Evolutionary conservation across 2,888 invertebrate genomes (phyloP), one percentile per base, ranked within the genome.

Genomic region (Drosophila incognita): DNA sequence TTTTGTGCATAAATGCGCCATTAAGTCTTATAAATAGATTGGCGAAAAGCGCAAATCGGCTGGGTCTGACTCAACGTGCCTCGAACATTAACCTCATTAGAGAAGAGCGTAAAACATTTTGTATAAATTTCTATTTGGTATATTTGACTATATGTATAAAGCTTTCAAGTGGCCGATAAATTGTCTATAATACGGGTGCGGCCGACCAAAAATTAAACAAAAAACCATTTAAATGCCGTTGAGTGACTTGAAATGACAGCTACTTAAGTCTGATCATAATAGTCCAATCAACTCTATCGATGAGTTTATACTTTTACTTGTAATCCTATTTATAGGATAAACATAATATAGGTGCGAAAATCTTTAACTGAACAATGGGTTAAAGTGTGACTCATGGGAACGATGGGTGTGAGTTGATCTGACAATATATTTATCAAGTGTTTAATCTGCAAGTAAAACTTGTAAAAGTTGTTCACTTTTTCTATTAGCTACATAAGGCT

Each of bases 1-100:
- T 89, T 89, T 87, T 76, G 84, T 90, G 84, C 88, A 89, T 27
- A 87, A 86, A 87, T 89, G 88, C 88, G 90, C 90, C 88, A 90
- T 89, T 87, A 87, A 87, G 73, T 74, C 57, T 35, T 89, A 87
- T 76, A 82, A 89, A 87, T 89, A 86, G 89, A 89, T 60, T 48
- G 69, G 35, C 74, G 81, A 83, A 77, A 79, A 74, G 72, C 88
- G 73, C 79, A 86, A 75, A 76, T 60, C 68, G 54, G n/a, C 35
- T 62, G 72, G 33, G 48, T 56, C 71, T 89, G 90, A 87, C 74
- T 87, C 87, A 87, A 81, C 81, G 66, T 71, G 83, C 70, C 73
- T 82, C 89, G 87, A 90, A 87, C 87, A 90, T 87, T 87, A 87
- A 90, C 87, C 87, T 87, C 87, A 89, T 87, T 90, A 81, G 79